These are phyloP conservation scores for Carapus acus DNA, from an alignment of 2,797 vertebrate genomes.

Conservation along the genomic window DNA sequence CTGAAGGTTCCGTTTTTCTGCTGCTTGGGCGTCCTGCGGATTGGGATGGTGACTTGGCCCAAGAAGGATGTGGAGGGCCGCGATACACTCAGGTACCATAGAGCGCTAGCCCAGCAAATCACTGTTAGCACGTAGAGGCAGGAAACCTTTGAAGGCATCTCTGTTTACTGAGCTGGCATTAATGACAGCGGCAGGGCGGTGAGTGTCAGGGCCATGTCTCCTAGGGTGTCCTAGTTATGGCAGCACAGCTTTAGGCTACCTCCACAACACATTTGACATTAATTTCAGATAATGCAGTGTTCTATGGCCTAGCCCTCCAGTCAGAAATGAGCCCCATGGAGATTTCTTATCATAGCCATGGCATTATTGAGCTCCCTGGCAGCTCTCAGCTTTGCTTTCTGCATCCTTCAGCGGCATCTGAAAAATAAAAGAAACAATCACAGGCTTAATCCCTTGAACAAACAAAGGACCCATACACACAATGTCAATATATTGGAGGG, in stretches of 20 bases:
- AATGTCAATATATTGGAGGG: too few relatives aligned
- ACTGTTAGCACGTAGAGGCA: conserved; percentile 96
- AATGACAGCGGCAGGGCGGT: conserved; percentile 51
- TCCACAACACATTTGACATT: conserved; percentile 63
- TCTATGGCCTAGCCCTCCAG: conserved; percentile 18
- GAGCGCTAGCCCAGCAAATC: conserved; percentile 97
- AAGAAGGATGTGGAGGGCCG: conserved; percentile 86
- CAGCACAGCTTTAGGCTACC: conserved; percentile 75
- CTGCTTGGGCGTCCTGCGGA: conserved; percentile 70
- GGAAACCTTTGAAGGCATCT: conserved; percentile 97
- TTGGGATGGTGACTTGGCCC: conserved; percentile 78
- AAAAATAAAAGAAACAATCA: conserved; percentile 20
- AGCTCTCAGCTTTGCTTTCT: conserved; percentile 6
- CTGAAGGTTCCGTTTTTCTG: conserved; percentile 84
- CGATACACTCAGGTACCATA: conserved; percentile 95
- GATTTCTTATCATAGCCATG: conserved; percentile 27
- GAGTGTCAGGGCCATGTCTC: conserved; percentile 64
- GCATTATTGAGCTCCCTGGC: conserved; percentile 38
- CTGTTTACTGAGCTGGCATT: conserved; percentile 55
- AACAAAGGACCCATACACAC: too few relatives aligned
- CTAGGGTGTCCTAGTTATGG: conserved; percentile 61
- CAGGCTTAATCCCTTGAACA: conserved; percentile 9
- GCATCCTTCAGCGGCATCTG: conserved; percentile 41
- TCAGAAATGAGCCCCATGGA: conserved; percentile 18
- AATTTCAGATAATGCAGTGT: conserved; percentile 51